Conservation (phyloP, 2,888 invertebrate species). For the Molanna angustata region DNA sequence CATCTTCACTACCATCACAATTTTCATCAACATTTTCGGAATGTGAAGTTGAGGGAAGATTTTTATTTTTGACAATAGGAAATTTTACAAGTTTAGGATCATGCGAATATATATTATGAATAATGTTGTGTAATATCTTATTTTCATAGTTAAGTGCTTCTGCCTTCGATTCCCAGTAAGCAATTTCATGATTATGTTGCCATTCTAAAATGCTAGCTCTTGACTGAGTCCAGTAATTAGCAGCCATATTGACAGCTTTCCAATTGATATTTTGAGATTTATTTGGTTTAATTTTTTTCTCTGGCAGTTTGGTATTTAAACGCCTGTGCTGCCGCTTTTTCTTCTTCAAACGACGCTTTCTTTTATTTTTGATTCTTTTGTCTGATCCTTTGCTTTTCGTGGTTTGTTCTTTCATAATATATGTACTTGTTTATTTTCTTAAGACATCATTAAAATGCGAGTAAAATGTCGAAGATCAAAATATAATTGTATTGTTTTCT, state of each 20-base stretch:
- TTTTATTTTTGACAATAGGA: too few species aligned
- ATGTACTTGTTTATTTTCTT: too few species aligned
- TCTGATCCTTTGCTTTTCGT: too few species aligned
- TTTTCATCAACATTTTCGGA: neutral
- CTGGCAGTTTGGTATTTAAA: neutral
- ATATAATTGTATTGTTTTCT: too few species aligned
- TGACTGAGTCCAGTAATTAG: slow-evolving; percentile 19
- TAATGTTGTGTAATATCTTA: slow-evolving; percentile 51
- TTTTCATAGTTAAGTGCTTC: slow-evolving; percentile 58
- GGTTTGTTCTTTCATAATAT: too few species aligned
- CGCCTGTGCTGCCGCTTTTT: neutral
- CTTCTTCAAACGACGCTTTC: neutral
- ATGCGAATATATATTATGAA: slow-evolving; percentile 38
- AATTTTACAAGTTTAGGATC: too few species aligned
- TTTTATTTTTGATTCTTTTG: neutral
- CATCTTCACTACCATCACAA: slow-evolving; percentile 24
- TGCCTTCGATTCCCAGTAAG: slow-evolving; percentile 61
- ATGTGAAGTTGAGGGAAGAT: too few species aligned
- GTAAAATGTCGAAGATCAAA: too few species aligned
- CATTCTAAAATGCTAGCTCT: slow-evolving; percentile 34
- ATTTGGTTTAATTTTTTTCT: too few species aligned
- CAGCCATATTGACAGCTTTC: slow-evolving; percentile 8
- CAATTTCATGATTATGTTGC: slow-evolving; percentile 57
- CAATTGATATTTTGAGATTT: too few species aligned
- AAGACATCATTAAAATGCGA: too few species aligned